These are phyloP conservation scores for Endotricha flammealis DNA, from an alignment of 2,888 invertebrate species.

Conservation along the genomic window DNA sequence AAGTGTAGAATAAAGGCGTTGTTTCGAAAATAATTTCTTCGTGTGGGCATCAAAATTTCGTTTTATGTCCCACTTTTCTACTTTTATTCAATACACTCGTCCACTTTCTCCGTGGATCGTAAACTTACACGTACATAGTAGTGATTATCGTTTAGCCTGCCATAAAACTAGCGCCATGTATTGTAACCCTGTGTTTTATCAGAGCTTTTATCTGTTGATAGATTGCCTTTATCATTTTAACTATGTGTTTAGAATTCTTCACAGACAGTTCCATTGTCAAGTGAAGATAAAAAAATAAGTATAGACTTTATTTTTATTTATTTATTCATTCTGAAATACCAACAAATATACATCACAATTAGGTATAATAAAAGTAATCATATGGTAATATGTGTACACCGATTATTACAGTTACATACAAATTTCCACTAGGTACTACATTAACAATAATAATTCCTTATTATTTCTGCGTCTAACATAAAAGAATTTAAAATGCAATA, in stretches of 20 bases:
- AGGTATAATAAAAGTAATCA: too few species aligned
- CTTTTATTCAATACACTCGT: constrained; percentile 13
- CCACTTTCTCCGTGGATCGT: constrained; percentile 17
- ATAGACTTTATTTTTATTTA: too few species aligned
- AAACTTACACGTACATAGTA: neutral
- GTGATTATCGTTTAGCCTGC: neutral
- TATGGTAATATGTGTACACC: too few species aligned
- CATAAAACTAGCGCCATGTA: neutral
- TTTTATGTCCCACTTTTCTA: constrained; percentile 17
- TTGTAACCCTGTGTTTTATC: constrained; percentile 9
- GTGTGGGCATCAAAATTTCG: constrained; percentile 1
- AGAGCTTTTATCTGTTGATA: constrained; percentile 29
- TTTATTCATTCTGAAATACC: too few species aligned
- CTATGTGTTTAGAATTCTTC: neutral
- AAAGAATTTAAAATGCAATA: too few species aligned
- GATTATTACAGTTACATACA: too few species aligned
- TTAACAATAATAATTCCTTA: too few species aligned
- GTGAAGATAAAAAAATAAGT: too few species aligned
- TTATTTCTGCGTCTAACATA: too few species aligned
- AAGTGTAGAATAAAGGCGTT: constrained; percentile 4
- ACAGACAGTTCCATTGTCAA: constrained; percentile 9
- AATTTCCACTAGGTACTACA: too few species aligned
- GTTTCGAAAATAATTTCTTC: neutral
- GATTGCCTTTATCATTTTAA: constrained; percentile 13
- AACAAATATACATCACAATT: too few species aligned